These are phyloP conservation scores for Lutjanus erythropterus DNA, from an alignment of 2,113 vertebrate genomes.

Conservation along the genomic window DNA sequence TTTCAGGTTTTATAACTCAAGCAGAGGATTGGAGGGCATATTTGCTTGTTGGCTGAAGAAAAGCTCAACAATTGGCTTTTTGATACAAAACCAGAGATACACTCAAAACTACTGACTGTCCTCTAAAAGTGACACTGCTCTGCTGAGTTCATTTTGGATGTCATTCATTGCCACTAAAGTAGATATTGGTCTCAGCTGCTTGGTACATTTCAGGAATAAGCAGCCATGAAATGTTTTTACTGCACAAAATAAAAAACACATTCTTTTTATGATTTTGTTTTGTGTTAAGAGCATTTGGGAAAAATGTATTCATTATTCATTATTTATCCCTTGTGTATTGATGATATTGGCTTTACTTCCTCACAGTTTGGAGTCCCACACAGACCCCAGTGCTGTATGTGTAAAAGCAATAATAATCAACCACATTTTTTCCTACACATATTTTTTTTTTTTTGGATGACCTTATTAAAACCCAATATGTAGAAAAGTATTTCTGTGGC, in stretches of 20 bases:
- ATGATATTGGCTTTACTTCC: background rate
- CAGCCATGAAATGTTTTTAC: background rate
- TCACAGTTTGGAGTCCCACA: background rate
- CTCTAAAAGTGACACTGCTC: background rate
- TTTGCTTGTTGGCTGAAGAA: slow-evolving; percentile 1
- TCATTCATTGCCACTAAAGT: background rate
- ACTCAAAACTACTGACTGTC: background rate
- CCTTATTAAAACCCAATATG: background rate
- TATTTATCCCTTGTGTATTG: background rate
- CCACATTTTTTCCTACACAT: no score
- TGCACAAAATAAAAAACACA: background rate
- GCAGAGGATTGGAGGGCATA: background rate
- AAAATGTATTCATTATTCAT: background rate
- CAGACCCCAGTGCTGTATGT: background rate
- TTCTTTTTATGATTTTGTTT: background rate
- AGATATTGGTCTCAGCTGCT: slow-evolving; percentile 1
- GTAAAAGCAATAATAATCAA: background rate
- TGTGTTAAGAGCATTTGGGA: background rate
- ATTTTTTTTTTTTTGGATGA: background rate
- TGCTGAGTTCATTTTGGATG: slow-evolving; percentile 12
- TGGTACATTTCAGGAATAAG: slow-evolving; percentile 16
- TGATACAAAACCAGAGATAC: background rate
- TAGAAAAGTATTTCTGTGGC: background rate
- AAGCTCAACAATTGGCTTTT: background rate
- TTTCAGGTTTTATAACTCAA: slow-evolving; percentile 16